Conservation (phyloP, 2,888 invertebrate genomes). For the Heteromurus nitidus region DNA sequence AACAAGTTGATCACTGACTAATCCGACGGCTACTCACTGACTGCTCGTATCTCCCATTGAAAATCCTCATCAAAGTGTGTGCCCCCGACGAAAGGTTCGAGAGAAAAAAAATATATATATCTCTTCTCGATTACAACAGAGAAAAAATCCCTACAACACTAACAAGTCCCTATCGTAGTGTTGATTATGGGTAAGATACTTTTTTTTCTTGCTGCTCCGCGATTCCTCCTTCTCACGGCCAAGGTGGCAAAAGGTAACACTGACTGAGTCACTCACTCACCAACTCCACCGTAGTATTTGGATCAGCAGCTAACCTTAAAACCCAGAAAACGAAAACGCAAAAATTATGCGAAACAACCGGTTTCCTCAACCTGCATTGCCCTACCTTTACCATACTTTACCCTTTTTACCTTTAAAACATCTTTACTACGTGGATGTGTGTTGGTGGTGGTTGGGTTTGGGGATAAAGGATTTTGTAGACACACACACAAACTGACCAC, state of each 20-base stretch:
- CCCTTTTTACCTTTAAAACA: not conserved
- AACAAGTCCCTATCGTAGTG: not conserved
- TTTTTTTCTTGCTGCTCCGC: conserved; percentile 35
- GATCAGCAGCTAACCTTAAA: conserved; percentile 72
- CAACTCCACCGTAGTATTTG: conserved; percentile 68
- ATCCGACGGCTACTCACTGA: conserved; percentile 60
- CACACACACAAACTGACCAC: too few species aligned
- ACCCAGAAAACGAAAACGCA: conserved; percentile 73
- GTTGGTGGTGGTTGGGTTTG: conserved; percentile 23
- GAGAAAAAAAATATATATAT: too few species aligned
- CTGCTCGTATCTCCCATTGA: too few species aligned
- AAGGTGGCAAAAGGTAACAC: conserved; percentile 64
- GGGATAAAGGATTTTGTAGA: not conserved
- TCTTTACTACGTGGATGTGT: too few species aligned
- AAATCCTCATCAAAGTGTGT: not conserved
- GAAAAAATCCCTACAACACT: too few species aligned
- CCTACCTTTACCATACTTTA: not conserved
- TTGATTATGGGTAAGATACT: conserved; percentile 17
- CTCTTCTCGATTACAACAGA: too few species aligned
- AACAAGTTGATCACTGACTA: conserved; percentile 57
- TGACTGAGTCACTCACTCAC: too few species aligned
- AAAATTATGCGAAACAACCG: conserved; percentile 72
- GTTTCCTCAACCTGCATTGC: conserved; percentile 56
- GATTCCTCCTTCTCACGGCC: conserved; percentile 52
- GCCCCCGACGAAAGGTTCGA: too few species aligned